Conservation (phyloP, 2,797 vertebrate species). For the Peromyscus eremicus region DNA sequence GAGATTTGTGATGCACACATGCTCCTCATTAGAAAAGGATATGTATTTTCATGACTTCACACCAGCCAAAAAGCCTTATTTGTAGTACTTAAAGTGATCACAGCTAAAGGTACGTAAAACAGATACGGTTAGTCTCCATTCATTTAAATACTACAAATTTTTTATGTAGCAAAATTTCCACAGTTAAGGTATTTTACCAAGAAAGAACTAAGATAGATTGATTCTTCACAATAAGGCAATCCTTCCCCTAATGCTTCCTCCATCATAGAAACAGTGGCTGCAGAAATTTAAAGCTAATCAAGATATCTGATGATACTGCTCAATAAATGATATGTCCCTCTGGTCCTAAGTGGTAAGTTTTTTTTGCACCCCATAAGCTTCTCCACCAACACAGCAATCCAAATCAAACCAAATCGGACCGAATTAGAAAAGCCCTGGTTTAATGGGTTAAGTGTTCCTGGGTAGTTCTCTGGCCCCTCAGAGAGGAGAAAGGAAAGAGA, state of each 20-base stretch:
- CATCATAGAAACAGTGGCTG: not conserved
- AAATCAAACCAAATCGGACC: no score
- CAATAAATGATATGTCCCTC: not conserved
- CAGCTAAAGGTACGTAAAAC: not conserved
- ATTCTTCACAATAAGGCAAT: not conserved
- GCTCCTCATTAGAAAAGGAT: not conserved
- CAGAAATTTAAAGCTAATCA: constrained; percentile 27
- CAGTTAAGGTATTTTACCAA: not conserved
- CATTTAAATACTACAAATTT: constrained; percentile 12
- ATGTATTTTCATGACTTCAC: not conserved
- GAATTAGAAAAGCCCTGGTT: no score
- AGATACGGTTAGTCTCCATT: not conserved
- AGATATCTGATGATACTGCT: not conserved
- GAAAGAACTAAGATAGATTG: constrained; percentile 37
- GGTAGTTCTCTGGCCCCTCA: no score
- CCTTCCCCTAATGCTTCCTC: not conserved
- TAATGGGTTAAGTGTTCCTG: no score
- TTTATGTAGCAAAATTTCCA: constrained; percentile 13
- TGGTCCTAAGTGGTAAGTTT: not conserved
- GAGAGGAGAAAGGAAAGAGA: no score
- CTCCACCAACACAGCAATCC: no score
- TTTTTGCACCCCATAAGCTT: no score
- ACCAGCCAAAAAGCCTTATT: not conserved
- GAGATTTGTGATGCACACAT: not conserved
- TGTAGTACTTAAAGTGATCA: constrained; percentile 49